phyloP scores from a whole-genome alignment of 1,140 invertebrate species.

The Pemphigus obesinymphae region DNA sequence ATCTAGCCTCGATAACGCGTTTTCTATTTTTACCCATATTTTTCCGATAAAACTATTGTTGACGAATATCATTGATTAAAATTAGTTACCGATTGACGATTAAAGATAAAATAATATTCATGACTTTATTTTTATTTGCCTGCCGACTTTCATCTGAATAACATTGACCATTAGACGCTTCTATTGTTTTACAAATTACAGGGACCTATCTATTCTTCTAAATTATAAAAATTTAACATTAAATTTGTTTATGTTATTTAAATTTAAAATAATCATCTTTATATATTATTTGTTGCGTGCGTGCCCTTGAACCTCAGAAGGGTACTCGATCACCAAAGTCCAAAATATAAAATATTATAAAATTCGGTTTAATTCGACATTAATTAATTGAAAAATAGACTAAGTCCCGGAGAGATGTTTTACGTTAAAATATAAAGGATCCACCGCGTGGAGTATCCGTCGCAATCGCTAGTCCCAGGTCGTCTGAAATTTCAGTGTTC shows the following conservation, averaged over 20 bases:
- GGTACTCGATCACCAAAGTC: no score
- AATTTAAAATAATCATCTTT: slow-evolving; percentile 5
- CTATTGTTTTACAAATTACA: background rate
- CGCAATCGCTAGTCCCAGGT: no score
- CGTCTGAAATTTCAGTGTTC: no score
- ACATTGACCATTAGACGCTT: background rate
- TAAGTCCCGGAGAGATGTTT: no score
- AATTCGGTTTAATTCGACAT: no score
- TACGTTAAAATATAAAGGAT: no score
- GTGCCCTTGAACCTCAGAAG: no score
- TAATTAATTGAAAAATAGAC: no score
- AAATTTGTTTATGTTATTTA: background rate
- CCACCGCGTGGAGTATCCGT: no score
- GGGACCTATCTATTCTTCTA: background rate
- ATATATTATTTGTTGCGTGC: no score
- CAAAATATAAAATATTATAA: no score
- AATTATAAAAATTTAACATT: slow-evolving; percentile 4
- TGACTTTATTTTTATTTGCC: background rate
- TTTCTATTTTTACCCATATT: background rate
- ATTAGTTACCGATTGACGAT: background rate
- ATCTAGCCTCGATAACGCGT: background rate
- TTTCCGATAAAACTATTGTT: background rate
- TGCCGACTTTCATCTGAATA: background rate
- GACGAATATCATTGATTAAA: background rate
- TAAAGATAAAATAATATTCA: background rate